Evolutionary conservation across 64 coral and sea anemone genomes (phyloP).

Genomic region (Montipora efflorescens): DNA sequence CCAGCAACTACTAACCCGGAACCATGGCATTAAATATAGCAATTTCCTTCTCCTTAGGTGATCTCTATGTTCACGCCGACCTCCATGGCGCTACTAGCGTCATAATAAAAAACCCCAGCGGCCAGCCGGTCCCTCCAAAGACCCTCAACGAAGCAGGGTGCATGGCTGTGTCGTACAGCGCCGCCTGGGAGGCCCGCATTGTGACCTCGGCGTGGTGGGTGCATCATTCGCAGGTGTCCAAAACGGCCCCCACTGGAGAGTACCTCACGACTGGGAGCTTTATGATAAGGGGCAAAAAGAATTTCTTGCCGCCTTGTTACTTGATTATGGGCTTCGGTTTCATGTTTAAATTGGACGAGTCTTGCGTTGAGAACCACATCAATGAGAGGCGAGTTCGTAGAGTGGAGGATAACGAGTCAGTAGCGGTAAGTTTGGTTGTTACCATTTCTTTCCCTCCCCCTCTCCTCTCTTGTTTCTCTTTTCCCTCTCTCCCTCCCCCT

Average conservation of each 20-base stretch:
- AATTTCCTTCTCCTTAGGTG: slow-evolving; percentile 53
- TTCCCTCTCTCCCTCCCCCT: too few relatives aligned
- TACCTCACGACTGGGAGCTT: slow-evolving; percentile 97
- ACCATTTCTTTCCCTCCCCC: too few relatives aligned
- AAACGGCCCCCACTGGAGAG: slow-evolving; percentile 96
- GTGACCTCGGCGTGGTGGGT: slow-evolving; percentile 98
- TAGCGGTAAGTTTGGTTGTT: background rate
- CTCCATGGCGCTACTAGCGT: slow-evolving; percentile 92
- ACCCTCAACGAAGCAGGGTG: slow-evolving; percentile 89
- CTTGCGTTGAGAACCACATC: slow-evolving; percentile 81
- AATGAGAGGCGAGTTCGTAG: slow-evolving; percentile 78
- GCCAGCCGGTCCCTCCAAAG: slow-evolving; percentile 80
- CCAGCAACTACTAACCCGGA: too few relatives aligned
- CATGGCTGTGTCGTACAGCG: slow-evolving; percentile 92
- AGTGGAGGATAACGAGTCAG: slow-evolving; percentile 67
- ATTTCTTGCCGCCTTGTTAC: slow-evolving; percentile 90
- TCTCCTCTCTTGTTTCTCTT: too few relatives aligned
- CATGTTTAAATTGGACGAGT: slow-evolving; percentile 88
- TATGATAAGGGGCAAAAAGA: slow-evolving; percentile 98
- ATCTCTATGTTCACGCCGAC: slow-evolving; percentile 95
- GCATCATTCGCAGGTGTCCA: slow-evolving; percentile 91
- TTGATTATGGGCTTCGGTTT: slow-evolving; percentile 98
- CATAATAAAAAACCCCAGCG: slow-evolving; percentile 82
- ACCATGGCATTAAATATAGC: background rate
- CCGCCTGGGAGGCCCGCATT: slow-evolving; percentile 83